Base-by-base conservation (phyloP, 2,113 vertebrate genomes). In the Cromileptes altivelis region DNA sequence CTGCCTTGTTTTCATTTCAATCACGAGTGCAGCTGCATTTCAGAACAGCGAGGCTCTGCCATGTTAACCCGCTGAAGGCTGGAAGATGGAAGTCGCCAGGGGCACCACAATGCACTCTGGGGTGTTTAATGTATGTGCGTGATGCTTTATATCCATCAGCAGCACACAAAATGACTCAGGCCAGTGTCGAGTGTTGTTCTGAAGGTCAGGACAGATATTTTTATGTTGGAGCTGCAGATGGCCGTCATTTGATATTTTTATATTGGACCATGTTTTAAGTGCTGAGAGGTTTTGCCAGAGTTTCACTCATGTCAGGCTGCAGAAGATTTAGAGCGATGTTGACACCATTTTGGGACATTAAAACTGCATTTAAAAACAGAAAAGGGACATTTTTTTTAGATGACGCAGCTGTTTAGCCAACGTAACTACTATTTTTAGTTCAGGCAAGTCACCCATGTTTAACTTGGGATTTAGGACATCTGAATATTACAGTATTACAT, bases 1-100 rank as follows among this genome's bases (percentile, higher is more conserved):
- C 96, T 95, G 96, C 95, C 94, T 95, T 97, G 96, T 97, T 97
- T 98, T 97, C 95, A 95, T 97, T 97, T 97, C 96, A 97, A 97
- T 97, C 96, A 95, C 95, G 94, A 96, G 96, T 94, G 95, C 97
- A 97, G 96, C 97, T 97, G 97, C 94, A 94, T 85, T 87, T 89
- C 93, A 87, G 85, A 85, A 27, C 62, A 25, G 75, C 19, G 33
- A 80, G 73, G 37, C 78, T 78, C 65, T 57, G 95, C 95, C 95
- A 93, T 94, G 94, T 95, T 97, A 97, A 97, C 96, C 95, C 94
- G 42, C 90, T 94, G 93, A 64, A 56, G 64, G 61, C 91, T 72
- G 82, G 69, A 75, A 40, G 72, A 55, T 63, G 13, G 50, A 37
- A 30, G 76, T 68, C 52, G 3, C 73, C 73, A 14, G 37, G 62